phyloP scores from a whole-genome alignment of 2,113 vertebrate genomes.

The Petromus typicus region DNA sequence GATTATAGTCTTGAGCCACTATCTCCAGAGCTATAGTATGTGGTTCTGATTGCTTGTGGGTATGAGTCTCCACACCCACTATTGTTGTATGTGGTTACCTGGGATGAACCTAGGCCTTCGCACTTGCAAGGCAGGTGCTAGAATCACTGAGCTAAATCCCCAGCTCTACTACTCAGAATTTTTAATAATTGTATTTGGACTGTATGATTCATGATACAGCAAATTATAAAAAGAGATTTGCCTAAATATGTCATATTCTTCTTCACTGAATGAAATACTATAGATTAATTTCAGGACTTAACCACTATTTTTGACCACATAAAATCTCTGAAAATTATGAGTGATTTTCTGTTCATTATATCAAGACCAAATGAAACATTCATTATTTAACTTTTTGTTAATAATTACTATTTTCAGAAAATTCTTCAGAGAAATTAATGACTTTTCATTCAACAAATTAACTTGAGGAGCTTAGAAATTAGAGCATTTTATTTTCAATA shows the following conservation, averaged over 20 bases:
- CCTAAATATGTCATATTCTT: not conserved
- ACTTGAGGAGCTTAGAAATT: not conserved
- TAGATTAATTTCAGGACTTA: not conserved
- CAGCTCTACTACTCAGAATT: constrained; percentile 12
- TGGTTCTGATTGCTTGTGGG: too few species aligned
- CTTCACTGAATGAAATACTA: not conserved
- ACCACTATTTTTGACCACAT: not conserved
- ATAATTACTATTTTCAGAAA: not conserved
- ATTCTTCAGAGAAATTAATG: constrained; percentile 12
- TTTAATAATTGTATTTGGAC: not conserved
- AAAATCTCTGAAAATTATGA: not conserved
- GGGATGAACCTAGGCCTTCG: too few species aligned
- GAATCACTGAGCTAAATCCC: too few species aligned
- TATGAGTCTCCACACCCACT: too few species aligned
- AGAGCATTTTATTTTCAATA: not conserved
- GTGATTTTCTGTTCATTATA: not conserved
- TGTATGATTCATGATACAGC: constrained; percentile 3
- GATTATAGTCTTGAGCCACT: too few species aligned
- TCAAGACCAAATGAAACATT: not conserved
- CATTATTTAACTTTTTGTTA: not conserved
- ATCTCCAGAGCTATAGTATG: too few species aligned
- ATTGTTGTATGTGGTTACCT: too few species aligned
- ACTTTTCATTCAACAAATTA: not conserved
- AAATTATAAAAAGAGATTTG: not conserved
- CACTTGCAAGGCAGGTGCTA: too few species aligned